Percentiles rank a stretch among this genome's conserved stretches.
phyloP scores from a whole-genome alignment of 92 coral and sea anemone species.

The Epizoanthus rinbou region DNA sequence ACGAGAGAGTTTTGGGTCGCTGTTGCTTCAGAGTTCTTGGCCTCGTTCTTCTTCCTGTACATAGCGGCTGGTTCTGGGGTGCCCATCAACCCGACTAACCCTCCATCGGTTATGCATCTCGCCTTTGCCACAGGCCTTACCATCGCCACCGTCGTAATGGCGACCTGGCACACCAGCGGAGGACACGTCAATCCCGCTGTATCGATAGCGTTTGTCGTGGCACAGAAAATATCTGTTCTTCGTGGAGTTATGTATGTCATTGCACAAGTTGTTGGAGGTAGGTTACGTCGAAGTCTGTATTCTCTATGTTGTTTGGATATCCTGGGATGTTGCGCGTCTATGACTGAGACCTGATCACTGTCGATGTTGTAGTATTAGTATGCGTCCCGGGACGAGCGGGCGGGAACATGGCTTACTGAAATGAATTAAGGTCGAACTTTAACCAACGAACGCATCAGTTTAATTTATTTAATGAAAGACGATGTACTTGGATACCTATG shows the following conservation, averaged over 20 bases:
- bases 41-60: constrained; percentile 82
- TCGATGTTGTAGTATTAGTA: too few relatives aligned
- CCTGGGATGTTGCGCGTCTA: too few relatives aligned
- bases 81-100: constrained; percentile 63
- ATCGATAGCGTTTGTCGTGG: constrained; percentile 69
- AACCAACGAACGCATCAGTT: too few relatives aligned
- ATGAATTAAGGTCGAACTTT: too few relatives aligned
- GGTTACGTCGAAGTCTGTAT: constrained; percentile 10
- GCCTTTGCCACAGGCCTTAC: constrained; percentile 82
- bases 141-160: constrained; percentile 79
- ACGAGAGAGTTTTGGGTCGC: constrained; percentile 82
- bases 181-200: constrained; percentile 95
- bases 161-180: constrained; percentile 76
- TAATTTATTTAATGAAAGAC: too few relatives aligned
- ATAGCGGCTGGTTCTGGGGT: constrained; percentile 87
- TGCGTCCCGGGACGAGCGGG: too few relatives aligned
- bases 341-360: too few relatives aligned
- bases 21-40: constrained; percentile 70
- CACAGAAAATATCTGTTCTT: constrained; percentile 63
- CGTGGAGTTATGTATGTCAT: constrained; percentile 78
- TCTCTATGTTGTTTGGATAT: too few relatives aligned
- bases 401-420: too few relatives aligned
- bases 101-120: constrained; percentile 82
- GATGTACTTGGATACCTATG: too few relatives aligned
- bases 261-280: constrained; percentile 84